Evolutionary conservation across 2,797 vertebrate species (phyloP).

Genomic region (Gallirallus australis): DNA sequence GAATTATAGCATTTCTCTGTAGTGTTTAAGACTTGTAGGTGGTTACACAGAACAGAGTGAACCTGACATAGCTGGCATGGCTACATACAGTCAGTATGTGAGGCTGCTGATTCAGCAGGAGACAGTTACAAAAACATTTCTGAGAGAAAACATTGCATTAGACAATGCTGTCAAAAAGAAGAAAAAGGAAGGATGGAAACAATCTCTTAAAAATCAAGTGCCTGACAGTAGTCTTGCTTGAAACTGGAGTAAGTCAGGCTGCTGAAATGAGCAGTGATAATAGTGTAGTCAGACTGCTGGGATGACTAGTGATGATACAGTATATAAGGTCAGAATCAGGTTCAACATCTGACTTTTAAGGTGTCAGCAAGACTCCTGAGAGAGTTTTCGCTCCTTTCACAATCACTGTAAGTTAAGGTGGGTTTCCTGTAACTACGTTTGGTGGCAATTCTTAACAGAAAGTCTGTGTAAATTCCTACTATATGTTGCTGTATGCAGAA

Average conservation of each 20-base stretch:
- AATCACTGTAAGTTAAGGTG: neutral
- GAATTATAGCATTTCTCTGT: neutral
- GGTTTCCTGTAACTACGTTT: neutral
- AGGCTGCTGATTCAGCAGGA: neutral
- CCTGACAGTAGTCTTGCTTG: neutral
- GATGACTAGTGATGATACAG: neutral
- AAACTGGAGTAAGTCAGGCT: neutral
- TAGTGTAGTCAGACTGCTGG: neutral
- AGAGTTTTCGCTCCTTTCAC: neutral
- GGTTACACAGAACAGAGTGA: neutral
- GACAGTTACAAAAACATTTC: neutral
- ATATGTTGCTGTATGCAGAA: neutral
- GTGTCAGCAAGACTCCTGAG: neutral
- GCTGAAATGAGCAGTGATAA: neutral
- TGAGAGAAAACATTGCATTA: neutral
- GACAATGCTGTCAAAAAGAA: slow-evolving; percentile 25
- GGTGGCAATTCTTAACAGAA: neutral
- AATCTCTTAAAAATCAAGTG: neutral
- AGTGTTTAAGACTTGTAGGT: neutral
- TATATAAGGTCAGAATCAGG: neutral
- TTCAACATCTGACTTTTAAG: neutral
- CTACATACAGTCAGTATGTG: neutral
- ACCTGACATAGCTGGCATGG: neutral
- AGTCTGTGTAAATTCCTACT: neutral
- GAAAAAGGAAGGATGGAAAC: slow-evolving; percentile 13